Conservation (phyloP, 2,797 vertebrate species). For the Pristis pectinata region DNA sequence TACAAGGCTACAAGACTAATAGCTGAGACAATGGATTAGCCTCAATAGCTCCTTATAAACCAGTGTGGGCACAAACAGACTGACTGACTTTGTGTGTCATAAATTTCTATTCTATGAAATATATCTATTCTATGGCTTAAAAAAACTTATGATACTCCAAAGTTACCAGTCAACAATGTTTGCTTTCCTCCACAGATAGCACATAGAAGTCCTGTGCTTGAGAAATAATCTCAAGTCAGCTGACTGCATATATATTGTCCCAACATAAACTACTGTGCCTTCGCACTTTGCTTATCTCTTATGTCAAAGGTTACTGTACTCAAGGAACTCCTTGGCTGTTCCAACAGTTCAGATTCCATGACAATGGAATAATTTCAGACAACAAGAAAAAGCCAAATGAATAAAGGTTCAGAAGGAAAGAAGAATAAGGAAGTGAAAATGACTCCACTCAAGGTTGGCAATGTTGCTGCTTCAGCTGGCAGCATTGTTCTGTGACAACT, state of each 20-base stretch:
- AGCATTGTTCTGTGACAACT: not conserved
- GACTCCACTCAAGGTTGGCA: not conserved
- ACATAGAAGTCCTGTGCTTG: not conserved
- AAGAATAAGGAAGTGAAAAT: not conserved
- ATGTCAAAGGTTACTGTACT: not conserved
- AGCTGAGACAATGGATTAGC: too few species aligned
- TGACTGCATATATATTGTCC: not conserved
- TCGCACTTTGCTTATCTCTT: too few species aligned
- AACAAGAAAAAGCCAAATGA: not conserved
- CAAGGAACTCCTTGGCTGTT: not conserved
- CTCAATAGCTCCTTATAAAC: too few species aligned
- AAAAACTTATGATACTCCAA: not conserved
- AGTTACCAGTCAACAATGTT: not conserved
- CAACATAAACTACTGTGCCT: not conserved
- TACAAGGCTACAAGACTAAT: too few species aligned
- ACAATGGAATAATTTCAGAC: not conserved
- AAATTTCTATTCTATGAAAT: too few species aligned
- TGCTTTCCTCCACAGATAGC: not conserved
- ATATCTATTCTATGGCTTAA: not conserved
- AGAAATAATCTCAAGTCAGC: not conserved
- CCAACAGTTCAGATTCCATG: not conserved
- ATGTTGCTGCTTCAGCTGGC: not conserved
- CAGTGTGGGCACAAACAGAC: too few species aligned
- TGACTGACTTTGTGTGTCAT: too few species aligned
- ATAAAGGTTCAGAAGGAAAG: not conserved